Conservation (phyloP, 2,888 invertebrate genomes). For the Gymnocheta viridis region DNA sequence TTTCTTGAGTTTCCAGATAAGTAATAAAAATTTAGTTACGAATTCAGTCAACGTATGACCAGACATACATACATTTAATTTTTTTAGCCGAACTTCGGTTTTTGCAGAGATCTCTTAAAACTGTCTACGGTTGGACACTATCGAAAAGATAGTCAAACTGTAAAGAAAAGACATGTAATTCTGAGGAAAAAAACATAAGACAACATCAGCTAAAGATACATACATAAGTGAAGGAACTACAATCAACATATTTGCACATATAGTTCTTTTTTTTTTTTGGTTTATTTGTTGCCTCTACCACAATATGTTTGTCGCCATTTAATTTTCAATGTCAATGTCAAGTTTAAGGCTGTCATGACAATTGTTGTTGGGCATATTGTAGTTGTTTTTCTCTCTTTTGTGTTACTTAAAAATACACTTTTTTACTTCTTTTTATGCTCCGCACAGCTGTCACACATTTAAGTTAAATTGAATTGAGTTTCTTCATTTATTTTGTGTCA, state of each 20-base stretch:
- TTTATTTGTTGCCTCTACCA: too few species aligned
- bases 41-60: too few species aligned
- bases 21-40: too few species aligned
- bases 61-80: too few species aligned
- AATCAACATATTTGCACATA: not conserved
- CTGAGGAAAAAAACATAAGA: not conserved
- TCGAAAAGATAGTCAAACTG: not conserved
- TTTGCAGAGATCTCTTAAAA: not conserved
- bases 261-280: too few species aligned
- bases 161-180: conserved; percentile 15
- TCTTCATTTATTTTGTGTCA: not conserved
- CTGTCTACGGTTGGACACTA: not conserved
- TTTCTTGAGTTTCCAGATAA: too few species aligned
- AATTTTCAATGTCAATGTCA: conserved; percentile 67
- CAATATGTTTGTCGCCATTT: conserved; percentile 31
- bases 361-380: conserved; percentile 11
- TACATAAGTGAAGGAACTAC: not conserved
- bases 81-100: too few species aligned
- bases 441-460: not conserved
- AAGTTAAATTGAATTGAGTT: conserved; percentile 24
- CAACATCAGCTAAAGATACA: not conserved
- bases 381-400: not conserved
- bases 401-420: conserved; percentile 5
- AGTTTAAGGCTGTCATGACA: conserved; percentile 49
- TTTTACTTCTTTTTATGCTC: not conserved